A percentile compares a stretch with the other conserved stretches of the same genome.
Conservation (phyloP, 2,797 vertebrate species). For the Tragopan temminckii region DNA sequence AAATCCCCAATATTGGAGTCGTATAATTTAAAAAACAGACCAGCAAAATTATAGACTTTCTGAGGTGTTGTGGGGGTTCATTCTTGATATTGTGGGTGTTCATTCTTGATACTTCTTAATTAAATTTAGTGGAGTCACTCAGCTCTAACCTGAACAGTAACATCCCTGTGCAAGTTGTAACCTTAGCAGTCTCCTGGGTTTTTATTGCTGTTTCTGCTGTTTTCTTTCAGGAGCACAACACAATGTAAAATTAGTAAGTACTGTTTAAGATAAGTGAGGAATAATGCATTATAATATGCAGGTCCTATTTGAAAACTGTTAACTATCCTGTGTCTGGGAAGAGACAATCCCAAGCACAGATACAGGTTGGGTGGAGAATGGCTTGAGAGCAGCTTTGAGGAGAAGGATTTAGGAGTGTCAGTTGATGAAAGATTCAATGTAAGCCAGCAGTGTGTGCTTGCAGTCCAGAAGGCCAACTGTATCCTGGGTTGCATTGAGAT, state of each 20-base stretch:
- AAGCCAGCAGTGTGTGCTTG: too few relatives aligned
- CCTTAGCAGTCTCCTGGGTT: not conserved
- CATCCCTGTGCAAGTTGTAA: not conserved
- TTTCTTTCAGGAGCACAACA: not conserved
- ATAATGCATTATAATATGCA: not conserved
- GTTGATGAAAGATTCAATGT: too few relatives aligned
- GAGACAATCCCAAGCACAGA: too few relatives aligned
- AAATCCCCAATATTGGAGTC: not conserved
- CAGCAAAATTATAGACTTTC: not conserved
- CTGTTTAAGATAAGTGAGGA: not conserved
- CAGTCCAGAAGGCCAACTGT: too few relatives aligned
- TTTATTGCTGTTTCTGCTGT: constrained; percentile 1
- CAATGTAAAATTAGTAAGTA: not conserved
- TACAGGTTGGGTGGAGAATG: too few relatives aligned
- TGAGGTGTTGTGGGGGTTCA: not conserved
- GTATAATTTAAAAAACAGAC: not conserved
- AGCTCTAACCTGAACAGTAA: not conserved
- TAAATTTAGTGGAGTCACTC: not conserved
- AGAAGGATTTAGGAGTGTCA: too few relatives aligned
- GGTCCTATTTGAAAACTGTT: not conserved
- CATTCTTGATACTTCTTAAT: not conserved
- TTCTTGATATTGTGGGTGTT: not conserved
- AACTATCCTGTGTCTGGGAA: not conserved
- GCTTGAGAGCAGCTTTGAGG: too few relatives aligned
- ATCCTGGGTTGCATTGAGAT: too few relatives aligned